These are phyloP conservation scores for Saxidomus purpurata DNA, from an alignment of 1,140 invertebrate genomes.

Conservation along the genomic window DNA sequence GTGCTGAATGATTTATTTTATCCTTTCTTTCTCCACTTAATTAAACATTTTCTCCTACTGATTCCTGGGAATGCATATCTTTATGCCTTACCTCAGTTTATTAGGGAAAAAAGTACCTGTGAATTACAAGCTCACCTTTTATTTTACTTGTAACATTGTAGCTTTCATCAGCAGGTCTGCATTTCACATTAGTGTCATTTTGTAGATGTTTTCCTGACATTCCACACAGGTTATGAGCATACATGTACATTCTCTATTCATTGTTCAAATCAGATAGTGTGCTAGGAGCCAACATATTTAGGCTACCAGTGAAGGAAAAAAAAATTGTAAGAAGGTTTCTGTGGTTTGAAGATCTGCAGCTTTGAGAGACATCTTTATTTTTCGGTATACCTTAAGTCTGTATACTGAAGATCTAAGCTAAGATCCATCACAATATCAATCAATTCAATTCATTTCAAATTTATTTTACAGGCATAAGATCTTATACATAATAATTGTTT, in stretches of 20 bases:
- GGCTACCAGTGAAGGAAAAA: no score
- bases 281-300: no score
- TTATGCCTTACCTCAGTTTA: not conserved
- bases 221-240: not conserved
- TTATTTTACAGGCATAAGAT: no score
- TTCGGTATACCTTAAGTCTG: no score
- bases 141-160: conserved; percentile 7
- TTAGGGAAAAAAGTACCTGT: not conserved
- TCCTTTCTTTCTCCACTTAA: not conserved
- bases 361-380: no score
- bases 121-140: not conserved
- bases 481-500: no score
- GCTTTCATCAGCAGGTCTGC: conserved; percentile 10
- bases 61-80: not conserved
- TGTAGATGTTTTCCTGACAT: not conserved
- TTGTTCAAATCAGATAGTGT: no score
- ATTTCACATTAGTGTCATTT: conserved; percentile 23
- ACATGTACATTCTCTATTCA: not conserved
- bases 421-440: no score
- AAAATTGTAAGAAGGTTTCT: no score
- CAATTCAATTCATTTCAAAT: no score
- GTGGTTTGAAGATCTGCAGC: no score
- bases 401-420: no score
- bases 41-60: not conserved
- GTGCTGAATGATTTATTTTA: conserved; percentile 1